A percentile compares a stretch with the other conserved stretches of the same genome.
Conservation (phyloP, 2,888 invertebrate genomes). For the Caenorhabditis sp. region DNA sequence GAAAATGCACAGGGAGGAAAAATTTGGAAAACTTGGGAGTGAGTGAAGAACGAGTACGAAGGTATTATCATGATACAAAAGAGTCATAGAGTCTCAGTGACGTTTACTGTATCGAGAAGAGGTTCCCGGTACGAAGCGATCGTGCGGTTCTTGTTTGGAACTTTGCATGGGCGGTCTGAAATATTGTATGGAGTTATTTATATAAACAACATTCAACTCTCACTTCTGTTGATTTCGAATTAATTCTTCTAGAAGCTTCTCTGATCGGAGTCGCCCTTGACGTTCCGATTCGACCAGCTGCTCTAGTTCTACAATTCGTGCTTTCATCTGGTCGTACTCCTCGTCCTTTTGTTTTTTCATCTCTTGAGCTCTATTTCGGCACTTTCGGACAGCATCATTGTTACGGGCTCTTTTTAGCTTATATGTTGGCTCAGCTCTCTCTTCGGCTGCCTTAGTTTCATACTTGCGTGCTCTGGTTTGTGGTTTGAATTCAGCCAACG, state of each 20-base stretch:
- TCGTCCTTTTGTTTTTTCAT: conserved; percentile 53
- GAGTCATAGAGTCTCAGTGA: too few species aligned
- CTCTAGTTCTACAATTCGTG: conserved; percentile 39
- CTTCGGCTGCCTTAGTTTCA: conserved; percentile 62
- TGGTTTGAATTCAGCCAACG: conserved; percentile 54
- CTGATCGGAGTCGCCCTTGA: conserved; percentile 29
- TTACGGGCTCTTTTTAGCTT: conserved; percentile 71
- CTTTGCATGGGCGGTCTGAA: not conserved
- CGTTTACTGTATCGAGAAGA: too few species aligned
- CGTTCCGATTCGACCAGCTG: conserved; percentile 35
- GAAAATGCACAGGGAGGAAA: too few species aligned
- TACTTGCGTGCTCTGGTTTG: conserved; percentile 69
- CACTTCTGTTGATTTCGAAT: not conserved
- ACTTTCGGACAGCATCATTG: conserved; percentile 74
- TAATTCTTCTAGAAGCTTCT: conserved; percentile 17
- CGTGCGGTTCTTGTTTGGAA: not conserved
- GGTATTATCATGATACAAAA: too few species aligned
- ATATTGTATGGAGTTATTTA: too few species aligned
- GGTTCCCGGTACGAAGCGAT: too few species aligned
- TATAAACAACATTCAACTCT: too few species aligned
- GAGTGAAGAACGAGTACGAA: too few species aligned
- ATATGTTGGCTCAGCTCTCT: conserved; percentile 67
- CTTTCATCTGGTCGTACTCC: conserved; percentile 54
- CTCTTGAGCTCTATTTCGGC: conserved; percentile 69
- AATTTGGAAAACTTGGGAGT: too few species aligned